Base-by-base conservation (phyloP, 2,888 invertebrate species). In the Sipha maydis region DNA sequence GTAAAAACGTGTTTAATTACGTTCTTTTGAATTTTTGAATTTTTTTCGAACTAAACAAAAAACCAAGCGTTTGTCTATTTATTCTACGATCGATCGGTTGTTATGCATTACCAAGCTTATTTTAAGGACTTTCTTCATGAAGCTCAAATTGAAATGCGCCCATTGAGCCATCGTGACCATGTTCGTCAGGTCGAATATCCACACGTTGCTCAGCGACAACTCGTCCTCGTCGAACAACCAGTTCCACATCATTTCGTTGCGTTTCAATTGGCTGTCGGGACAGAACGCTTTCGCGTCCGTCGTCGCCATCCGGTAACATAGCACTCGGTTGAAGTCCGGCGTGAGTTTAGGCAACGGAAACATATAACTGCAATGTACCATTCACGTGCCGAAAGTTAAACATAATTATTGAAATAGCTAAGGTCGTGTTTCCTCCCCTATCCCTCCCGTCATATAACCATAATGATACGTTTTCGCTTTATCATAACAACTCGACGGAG, bases 181-280 rank as follows among this genome's bases (percentile, higher is more conserved):
- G 34, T 88, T 75, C 0, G 73, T 88, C 38, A 82, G 19, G 67
- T 88, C 88, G 34, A 88, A 88, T 61, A 88, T 76, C 88, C 88
- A 88, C 1, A 88, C 34, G 21, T 82, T 11, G 1, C 88, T 21
- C n/a, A 80, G 31, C 11, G 88, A 82, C 67, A 88, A 34, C 31
- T 25, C 4, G 75, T 88, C 88, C 17, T 76, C 19, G 34, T 82
- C n/a, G 11, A 88, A 88, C 41, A 82, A 41, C 82, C 75, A 88
- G 28, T 71, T 82, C 88, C 88, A 88, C 80, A 88, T 88, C 75
- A 88, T 67, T 82, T 88, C 88, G 34, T 82, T 80, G 25, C 88
- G 88, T 75, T 88, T 88, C 14, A 88, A 3, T 19, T 82, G 80
- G n/a, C 25, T 67, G 28, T 88, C 82, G 1, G 73, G 25, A 41